These are phyloP conservation scores for Geococcyx californianus DNA, from an alignment of 2,113 vertebrate species.

Conservation along the genomic window DNA sequence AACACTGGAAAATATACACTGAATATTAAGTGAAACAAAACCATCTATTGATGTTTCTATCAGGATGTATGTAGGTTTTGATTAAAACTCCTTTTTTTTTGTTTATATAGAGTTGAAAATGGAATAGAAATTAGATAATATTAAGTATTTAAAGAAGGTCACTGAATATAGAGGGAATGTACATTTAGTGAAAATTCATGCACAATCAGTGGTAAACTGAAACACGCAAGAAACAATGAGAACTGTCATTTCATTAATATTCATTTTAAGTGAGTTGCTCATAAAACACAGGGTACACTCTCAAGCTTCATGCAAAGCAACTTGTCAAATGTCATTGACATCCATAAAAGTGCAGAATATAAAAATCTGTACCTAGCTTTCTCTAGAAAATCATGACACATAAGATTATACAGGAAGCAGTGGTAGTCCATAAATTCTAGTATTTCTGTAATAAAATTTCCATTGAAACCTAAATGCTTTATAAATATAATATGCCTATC, in stretches of 20 bases:
- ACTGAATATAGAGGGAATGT: background rate
- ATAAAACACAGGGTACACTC: constrained; percentile 10
- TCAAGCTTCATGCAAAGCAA: background rate
- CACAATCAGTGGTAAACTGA: background rate
- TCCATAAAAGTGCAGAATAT: background rate
- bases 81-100: background rate
- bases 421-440: background rate
- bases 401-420: background rate
- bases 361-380: background rate
- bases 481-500: background rate
- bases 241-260: background rate
- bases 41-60: background rate
- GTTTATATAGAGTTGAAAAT: background rate
- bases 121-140: background rate
- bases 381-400: background rate
- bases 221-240: background rate
- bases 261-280: constrained; percentile 14
- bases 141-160: background rate
- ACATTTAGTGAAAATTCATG: background rate
- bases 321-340: background rate
- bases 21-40: constrained; percentile 4
- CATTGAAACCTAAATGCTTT: background rate
- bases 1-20: background rate
- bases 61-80: background rate
- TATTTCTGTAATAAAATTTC: background rate